Evolutionary conservation across 2,797 vertebrate species (phyloP), one percentile per base, ranked within the genome.

Genomic region (Typhlichthys eigenmanni): DNA sequence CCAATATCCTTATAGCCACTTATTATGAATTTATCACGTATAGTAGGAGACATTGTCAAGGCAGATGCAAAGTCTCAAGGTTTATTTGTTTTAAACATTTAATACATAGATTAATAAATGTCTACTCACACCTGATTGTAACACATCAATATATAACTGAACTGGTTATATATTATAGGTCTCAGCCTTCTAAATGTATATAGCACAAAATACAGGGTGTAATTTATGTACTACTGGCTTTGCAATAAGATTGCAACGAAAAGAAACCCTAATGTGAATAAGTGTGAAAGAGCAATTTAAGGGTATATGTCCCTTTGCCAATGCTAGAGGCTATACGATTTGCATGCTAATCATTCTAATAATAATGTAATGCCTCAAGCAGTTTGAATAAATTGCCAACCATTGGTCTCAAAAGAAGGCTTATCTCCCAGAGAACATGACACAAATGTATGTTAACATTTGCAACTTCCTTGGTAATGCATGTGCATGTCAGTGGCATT

Each of bases 261-360:
- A 90, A 87, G 86, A 90, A 89, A 89, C 83, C 80, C 82, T 89
- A 86, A 90, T 88, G 85, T 90, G 87, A 91, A 89, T 88, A 82
- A 86, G 88, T 89, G 91, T 91, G 90, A 92, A 92, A 91, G 89
- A 92, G 90, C 90, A 91, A 92, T 91, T 92, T 92, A 87, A 90
- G 91, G 85, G 84, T 87, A 87, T 85, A 87, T 88, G 83, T 91
- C 85, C 83, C 84, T 80, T 86, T 87, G 85, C 86, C 89, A 91
- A 78, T 74, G 88, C 92, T 88, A 85, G 76, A 62, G 87, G 92
- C 90, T 79, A 89, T 84, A 88, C 88, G 88, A 92, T 93, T 93
- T 92, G 90, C 92, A 93, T 93, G 91, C 90, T 93, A 92, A 93
- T 93, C 89, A 90, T 90, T 91, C 88, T 90, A 91, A 92, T 92